phyloP scores from a whole-genome alignment of 1,140 invertebrate genomes.

The Megalonaias nervosa region DNA sequence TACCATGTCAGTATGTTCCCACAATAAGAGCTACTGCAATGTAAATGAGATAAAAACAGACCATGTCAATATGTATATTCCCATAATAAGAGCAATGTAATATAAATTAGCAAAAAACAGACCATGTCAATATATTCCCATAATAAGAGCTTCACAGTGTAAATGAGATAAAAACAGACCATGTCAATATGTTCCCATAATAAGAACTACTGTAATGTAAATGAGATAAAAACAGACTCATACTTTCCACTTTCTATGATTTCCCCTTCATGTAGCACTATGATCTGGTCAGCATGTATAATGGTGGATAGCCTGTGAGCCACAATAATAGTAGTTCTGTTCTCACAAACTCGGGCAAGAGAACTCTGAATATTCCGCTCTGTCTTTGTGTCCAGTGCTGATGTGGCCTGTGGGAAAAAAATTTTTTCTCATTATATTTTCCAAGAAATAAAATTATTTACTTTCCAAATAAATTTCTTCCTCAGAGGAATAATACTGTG shows the following conservation, averaged over 20 bases:
- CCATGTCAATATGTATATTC: background rate
- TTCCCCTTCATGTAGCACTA: conserved; percentile 90
- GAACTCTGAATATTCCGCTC: conserved; percentile 70
- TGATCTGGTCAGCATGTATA: conserved; percentile 93
- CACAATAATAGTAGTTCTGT: conserved; percentile 92
- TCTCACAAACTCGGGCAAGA: conserved; percentile 74
- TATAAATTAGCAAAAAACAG: background rate
- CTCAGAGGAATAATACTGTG: too few relatives aligned
- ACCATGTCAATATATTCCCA: background rate
- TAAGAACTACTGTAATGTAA: background rate
- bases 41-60: background rate
- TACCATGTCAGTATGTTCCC: background rate
- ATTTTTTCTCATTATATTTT: background rate
- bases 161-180: background rate
- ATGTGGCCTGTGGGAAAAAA: conserved; percentile 64
- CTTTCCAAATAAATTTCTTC: too few relatives aligned
- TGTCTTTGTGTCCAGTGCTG: conserved; percentile 70
- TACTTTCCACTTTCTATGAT: conserved; percentile 93
- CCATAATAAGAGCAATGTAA: background rate
- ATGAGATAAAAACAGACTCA: conserved; percentile 60
- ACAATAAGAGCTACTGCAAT: background rate
- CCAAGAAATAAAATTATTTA: too few relatives aligned
- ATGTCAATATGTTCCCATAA: background rate
- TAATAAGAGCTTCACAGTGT: too few relatives aligned
- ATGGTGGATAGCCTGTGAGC: conserved; percentile 93